Evolutionary conservation across 2,888 invertebrate species (phyloP), one percentile per base, ranked within the genome.

Genomic region (Pandemis heparana): DNA sequence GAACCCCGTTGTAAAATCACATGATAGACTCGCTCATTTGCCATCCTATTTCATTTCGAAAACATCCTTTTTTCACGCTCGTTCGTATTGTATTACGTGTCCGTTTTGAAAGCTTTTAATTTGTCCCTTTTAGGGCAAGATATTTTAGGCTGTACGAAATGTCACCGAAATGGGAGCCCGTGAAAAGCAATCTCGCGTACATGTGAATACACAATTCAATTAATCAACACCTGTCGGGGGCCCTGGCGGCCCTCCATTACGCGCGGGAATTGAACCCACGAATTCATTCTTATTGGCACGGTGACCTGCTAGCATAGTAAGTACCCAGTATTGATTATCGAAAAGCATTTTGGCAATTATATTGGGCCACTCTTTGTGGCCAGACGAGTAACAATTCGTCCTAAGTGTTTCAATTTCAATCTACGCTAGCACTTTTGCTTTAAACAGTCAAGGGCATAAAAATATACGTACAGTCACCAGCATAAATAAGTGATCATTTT

Each of bases 121-220:
- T 43, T 38, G 62, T 41, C 39, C 60, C 32, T 56, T 56, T 56
- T 12, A 23, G 56, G 23, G 18, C 53, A 16, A 18, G 53, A 56
- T 56, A 56, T 23, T 23, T 56, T 56, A 18, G 8, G 12, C 10
- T 12, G 48, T n/a, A 56, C 9, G 23, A 10, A 56, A 56, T 9
- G 56, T 23, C 10, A 56, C 18, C 10, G 4, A 23, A 56, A 56
- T 56, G 23, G 23, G 23, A 56, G 10, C 10, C 5, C 23, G 56
- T 56, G 56, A 56, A 48, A 56, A 56, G 56, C 56, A 56, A 56
- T 56, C 56, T 0, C 56, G 56, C 12, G 56, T 10, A 56, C 56
- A 56, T 12, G 56, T 56, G 56, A 23, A 23, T 56, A 23, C 12
- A 23, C 23, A 56, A 56, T 56, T 56, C 56, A 56, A 56, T 56